phyloP scores from a whole-genome alignment of 2,888 invertebrate genomes.

The Eupithecia subfuscata region DNA sequence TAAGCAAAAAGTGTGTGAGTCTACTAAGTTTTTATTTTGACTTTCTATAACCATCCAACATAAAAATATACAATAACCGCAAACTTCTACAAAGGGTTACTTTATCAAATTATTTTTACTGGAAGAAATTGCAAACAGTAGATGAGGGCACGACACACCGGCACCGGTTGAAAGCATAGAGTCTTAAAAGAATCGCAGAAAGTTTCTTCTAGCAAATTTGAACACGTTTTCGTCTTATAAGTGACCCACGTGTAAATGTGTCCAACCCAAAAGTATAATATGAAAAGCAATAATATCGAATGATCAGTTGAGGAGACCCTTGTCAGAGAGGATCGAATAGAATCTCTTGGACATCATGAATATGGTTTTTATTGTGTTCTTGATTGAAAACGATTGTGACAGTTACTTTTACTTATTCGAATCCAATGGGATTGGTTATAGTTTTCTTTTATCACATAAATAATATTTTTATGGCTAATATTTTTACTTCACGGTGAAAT shows the following conservation, averaged over 20 bases:
- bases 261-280: constrained; percentile 8
- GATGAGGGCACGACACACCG: too few relatives aligned
- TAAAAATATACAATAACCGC: too few relatives aligned
- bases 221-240: background rate
- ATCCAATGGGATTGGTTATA: background rate
- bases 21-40: too few relatives aligned
- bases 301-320: constrained; percentile 41
- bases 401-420: constrained; percentile 4
- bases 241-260: constrained; percentile 12
- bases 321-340: constrained; percentile 38
- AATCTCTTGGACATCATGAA: constrained; percentile 27
- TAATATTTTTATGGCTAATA: background rate
- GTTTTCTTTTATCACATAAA: background rate
- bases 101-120: too few relatives aligned
- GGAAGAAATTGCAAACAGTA: too few relatives aligned
- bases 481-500: background rate
- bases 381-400: constrained; percentile 22
- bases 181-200: background rate
- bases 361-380: constrained; percentile 28
- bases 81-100: too few relatives aligned
- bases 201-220: background rate
- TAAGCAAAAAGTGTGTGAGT: too few relatives aligned
- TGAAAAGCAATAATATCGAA: constrained; percentile 36
- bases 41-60: too few relatives aligned
- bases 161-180: too few relatives aligned